phyloP scores from a whole-genome alignment of 2,888 invertebrate species.

The Euzophera pinguis region DNA sequence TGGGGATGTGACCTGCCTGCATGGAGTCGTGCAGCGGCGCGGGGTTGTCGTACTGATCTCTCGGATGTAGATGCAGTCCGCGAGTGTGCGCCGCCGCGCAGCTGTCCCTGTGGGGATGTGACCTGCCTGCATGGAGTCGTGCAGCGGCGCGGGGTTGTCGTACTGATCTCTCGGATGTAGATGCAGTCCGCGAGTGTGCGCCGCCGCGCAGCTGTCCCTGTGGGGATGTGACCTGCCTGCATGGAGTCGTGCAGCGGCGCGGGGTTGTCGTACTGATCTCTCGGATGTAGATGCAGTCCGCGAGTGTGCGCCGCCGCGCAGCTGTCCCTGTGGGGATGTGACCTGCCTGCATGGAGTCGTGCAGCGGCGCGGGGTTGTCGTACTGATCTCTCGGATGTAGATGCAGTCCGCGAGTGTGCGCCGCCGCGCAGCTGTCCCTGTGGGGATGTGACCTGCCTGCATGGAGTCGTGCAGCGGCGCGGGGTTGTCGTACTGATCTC shows the following conservation, averaged over 20 bases:
- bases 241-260: conserved; percentile 81
- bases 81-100: conserved; percentile 82
- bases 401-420: conserved; percentile 87
- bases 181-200: conserved; percentile 86
- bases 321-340: too few species aligned
- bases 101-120: too few species aligned
- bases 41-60: conserved; percentile 83
- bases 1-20: too few species aligned
- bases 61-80: conserved; percentile 86
- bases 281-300: too few species aligned
- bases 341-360: too few species aligned
- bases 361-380: conserved; percentile 81
- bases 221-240: too few species aligned
- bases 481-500: conserved; percentile 83
- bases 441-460: too few species aligned
- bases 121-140: too few species aligned
- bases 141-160: conserved; percentile 81
- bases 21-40: conserved; percentile 72
- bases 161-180: conserved; percentile 96
- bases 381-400: conserved; percentile 83
- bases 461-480: conserved; percentile 72
- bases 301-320: too few species aligned
- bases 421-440: too few species aligned
- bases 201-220: conserved; percentile 86
- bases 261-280: conserved; percentile 78